Evolutionary conservation across 2,797 vertebrate genomes (phyloP), one percentile per base, ranked within the genome.

Genomic region (Arrhamphus sclerolepis): DNA sequence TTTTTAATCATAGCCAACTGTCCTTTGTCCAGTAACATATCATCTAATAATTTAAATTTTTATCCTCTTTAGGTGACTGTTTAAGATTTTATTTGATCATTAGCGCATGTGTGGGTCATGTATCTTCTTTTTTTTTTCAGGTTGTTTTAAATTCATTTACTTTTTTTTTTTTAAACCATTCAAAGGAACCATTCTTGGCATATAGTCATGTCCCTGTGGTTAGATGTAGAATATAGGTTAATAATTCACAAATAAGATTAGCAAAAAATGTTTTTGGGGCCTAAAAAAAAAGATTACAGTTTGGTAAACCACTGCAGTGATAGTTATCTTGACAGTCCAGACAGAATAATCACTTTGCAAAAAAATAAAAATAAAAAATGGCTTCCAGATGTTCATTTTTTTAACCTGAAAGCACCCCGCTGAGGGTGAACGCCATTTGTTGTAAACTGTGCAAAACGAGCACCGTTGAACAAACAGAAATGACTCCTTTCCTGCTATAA

Each of bases 331-430:
- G 53, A 77, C 80, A 78, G 63, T 44, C 70, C 78, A 87, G 87
- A 91, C 87, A 82, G 75, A 87, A 62, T 77, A 89, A 89, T 84
- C 63, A 81, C 78, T 72, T 46, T 29, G 62, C 61, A 70, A 80
- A 78, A 78, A 87, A 38, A 14, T 14, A 34, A 34, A 11, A 34
- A 34, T 2, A 29, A 34, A 38, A 38, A 38, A 90, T 85, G 59
- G 68, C 1, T 87, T 89, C 89, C 90, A 91, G 86, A 90, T 92
- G 90, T 87, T 79, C 9, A 16, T 20, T 73, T 69, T 72, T 61
- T 70, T 29, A 56, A 56, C 56, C 54, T 39, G 21, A 17, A 50
- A 64, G 63, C 77, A 55, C 62, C 73, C 70, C 74, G 50, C 64
- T 50, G 72, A 80, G 72, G 69, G 63, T 43, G 73, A 83, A 79